These are phyloP conservation scores for Drosophila pallidifrons DNA, from an alignment of 1,140 invertebrate genomes.

Conservation along the genomic window DNA sequence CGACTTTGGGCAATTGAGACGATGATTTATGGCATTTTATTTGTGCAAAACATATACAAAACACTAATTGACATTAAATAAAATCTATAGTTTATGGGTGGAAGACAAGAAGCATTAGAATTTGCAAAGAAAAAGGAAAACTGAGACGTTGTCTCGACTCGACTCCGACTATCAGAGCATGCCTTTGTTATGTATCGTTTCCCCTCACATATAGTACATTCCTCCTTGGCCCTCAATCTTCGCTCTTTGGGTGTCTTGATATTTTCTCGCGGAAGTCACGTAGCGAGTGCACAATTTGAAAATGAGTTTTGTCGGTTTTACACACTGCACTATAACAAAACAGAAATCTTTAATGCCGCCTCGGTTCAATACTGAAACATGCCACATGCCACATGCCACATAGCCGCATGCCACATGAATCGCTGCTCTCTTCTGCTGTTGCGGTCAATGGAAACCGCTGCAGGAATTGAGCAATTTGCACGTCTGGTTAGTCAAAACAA, in stretches of 20 bases:
- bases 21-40: constrained; percentile 59
- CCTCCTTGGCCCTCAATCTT: not conserved
- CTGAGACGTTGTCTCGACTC: not conserved
- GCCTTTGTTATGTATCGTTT: not conserved
- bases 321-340: constrained; percentile 52
- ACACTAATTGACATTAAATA: constrained; percentile 2
- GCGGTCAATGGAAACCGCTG: constrained; percentile 77
- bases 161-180: too few relatives aligned
- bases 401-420: constrained; percentile 36
- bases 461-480: constrained; percentile 80
- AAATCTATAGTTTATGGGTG: not conserved
- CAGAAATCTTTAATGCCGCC: constrained; percentile 64
- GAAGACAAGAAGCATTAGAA: not conserved
- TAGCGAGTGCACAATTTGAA: constrained; percentile 77
- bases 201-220: not conserved
- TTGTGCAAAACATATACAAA: constrained; percentile 5
- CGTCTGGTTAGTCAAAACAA: constrained; percentile 75
- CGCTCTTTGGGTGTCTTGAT: constrained; percentile 34
- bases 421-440: constrained; percentile 51
- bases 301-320: constrained; percentile 82
- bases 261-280: constrained; percentile 80
- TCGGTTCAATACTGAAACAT: constrained; percentile 35
- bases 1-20: constrained; percentile 45
- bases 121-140: constrained; percentile 8
- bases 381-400: constrained; percentile 37